phyloP scores from a whole-genome alignment of 2,797 vertebrate species.

The Podarcis lilfordi region DNA sequence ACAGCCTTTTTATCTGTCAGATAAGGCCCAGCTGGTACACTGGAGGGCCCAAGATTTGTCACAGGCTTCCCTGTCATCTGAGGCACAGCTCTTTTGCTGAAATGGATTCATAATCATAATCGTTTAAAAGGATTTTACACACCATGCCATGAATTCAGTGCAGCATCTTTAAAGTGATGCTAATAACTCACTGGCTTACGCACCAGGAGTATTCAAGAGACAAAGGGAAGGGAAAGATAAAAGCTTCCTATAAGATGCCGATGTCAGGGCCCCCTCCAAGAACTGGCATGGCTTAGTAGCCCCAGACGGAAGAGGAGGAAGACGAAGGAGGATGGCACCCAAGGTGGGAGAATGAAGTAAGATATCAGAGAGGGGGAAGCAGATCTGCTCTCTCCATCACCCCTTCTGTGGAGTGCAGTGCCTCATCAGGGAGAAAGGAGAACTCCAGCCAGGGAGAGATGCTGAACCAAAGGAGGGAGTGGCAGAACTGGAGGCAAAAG shows the following conservation, averaged over 20 bases:
- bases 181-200: slow-evolving; percentile 16
- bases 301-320: too few relatives aligned
- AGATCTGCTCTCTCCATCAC: too few relatives aligned
- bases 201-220: not conserved
- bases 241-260: not conserved
- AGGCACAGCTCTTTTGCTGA: slow-evolving; percentile 29
- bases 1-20: slow-evolving; percentile 37
- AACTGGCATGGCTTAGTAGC: too few relatives aligned
- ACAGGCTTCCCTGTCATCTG: slow-evolving; percentile 28
- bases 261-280: too few relatives aligned
- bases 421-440: too few relatives aligned
- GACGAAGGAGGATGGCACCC: too few relatives aligned
- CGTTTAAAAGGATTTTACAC: slow-evolving; percentile 31
- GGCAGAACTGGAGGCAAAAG: too few relatives aligned
- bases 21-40: slow-evolving; percentile 38
- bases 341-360: too few relatives aligned
- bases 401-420: too few relatives aligned
- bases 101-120: slow-evolving; percentile 33
- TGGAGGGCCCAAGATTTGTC: slow-evolving; percentile 34
- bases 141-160: not conserved
- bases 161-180: not conserved
- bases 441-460: too few relatives aligned
- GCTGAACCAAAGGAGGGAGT: too few relatives aligned
- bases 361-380: too few relatives aligned
- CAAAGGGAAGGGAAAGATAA: slow-evolving; percentile 27